These are phyloP conservation scores for Brachypteracias leptosomus DNA, from an alignment of 2,113 vertebrate genomes.

Conservation along the genomic window DNA sequence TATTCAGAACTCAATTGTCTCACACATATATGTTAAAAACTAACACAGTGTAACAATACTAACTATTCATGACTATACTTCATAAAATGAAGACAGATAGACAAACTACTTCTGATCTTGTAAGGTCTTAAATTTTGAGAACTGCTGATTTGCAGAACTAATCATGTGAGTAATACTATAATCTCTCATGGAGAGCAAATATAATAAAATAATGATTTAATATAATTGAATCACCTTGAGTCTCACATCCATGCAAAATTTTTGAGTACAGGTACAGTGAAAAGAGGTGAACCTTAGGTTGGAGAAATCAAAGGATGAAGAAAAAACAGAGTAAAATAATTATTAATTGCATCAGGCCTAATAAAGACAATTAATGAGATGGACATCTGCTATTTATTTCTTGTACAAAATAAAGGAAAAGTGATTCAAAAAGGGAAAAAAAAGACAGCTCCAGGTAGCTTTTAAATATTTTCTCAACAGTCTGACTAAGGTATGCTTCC, in stretches of 20 bases:
- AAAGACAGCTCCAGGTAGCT: not conserved
- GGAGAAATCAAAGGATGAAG: not conserved
- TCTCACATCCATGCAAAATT: not conserved
- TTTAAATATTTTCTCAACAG: not conserved
- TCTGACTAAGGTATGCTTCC: not conserved
- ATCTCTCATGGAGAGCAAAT: not conserved
- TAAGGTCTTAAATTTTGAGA: not conserved
- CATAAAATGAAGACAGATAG: not conserved
- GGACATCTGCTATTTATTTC: not conserved
- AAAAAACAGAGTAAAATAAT: not conserved
- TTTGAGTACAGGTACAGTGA: not conserved
- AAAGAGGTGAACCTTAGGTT: not conserved
- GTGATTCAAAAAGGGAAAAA: not conserved
- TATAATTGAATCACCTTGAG: not conserved
- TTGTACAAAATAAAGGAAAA: not conserved
- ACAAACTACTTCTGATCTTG: not conserved
- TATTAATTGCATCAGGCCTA: not conserved
- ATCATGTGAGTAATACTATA: not conserved
- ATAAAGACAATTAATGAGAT: not conserved
- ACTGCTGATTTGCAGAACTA: not conserved
- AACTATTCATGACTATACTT: not conserved
- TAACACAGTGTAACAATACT: not conserved
- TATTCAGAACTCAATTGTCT: not conserved
- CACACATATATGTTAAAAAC: not conserved
- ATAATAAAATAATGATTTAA: not conserved